Percentiles rank a stretch among this genome's conserved stretches.
These are phyloP conservation scores for Eudorcas thomsonii DNA, from an alignment of 2,113 vertebrate genomes.

Conservation along the genomic window DNA sequence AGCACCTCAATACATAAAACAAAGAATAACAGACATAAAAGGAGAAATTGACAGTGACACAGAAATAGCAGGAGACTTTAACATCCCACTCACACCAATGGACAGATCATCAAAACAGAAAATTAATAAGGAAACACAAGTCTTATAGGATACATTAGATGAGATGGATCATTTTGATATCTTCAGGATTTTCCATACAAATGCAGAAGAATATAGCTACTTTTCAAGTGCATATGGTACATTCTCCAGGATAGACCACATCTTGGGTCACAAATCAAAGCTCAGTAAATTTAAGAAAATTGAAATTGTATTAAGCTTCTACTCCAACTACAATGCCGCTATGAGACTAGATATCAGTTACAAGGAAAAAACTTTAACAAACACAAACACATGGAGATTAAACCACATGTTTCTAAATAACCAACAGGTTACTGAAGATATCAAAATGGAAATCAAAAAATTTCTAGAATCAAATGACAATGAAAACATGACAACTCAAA, in stretches of 20 bases:
- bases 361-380: neutral
- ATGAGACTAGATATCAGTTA: neutral
- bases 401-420: neutral
- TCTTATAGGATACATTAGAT: neutral
- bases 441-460: neutral
- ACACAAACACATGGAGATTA: neutral
- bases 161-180: neutral
- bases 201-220: neutral
- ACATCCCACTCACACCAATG: neutral
- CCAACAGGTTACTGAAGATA: neutral
- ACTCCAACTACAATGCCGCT: neutral
- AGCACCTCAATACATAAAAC: neutral
- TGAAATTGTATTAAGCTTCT: neutral
- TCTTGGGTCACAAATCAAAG: neutral
- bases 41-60: neutral
- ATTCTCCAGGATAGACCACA: neutral
- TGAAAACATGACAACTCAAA: neutral
- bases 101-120: neutral
- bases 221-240: neutral
- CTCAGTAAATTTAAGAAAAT: neutral
- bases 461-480: neutral
- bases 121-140: neutral
- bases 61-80: neutral
- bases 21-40: neutral
- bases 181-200: neutral